Base-by-base conservation (phyloP, 2,888 invertebrate species). In the Ptycholaimellus sp. region DNA sequence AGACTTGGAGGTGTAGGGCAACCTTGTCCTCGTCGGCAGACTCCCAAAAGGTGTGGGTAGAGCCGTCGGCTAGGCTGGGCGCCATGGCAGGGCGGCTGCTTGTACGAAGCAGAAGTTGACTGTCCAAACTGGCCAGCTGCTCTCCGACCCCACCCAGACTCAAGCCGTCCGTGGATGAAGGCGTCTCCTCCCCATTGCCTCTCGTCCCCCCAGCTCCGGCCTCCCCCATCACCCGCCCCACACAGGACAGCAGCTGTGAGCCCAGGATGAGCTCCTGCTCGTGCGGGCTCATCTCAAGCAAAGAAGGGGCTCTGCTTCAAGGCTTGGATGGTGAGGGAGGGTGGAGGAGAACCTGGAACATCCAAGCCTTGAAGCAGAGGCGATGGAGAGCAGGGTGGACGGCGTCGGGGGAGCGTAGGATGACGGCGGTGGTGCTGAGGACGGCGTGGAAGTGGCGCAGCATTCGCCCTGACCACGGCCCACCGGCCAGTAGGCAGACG, bases 41-140 rank as follows among this genome's bases (percentile, higher is more conserved):
- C 63, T 93, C 93, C 93, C 93, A 93, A 63, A 93, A 93, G 0
- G 93, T 93, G 59, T 93, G 93, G 0, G 87, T 85, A 4, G 82
- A 82, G 51, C 76, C 77, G 58, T 93, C 93, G 0, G 75, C 77
- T 14, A 93, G 67, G 45, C 83, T 82, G 2, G 75, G 77, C 3
- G 81, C 73, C 81, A 93, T 83, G 6, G 82, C 85, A 52, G 76
- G 80, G 1, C 90, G 70, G 45, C 85, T 87, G 0, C 87, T n/a
- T n/a, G n/a, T n/a, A n/a, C n/a, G n/a, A n/a, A n/a, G n/a, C n/a
- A n/a, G n/a, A n/a, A n/a, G n/a, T n/a, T n/a, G n/a, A n/a, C n/a
- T n/a, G n/a, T n/a, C n/a, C n/a, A n/a, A n/a, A n/a, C n/a, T n/a
- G n/a, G n/a, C n/a, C n/a, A n/a, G n/a, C n/a, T n/a, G n/a, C n/a